A percentile compares a stretch with the other conserved stretches of the same genome.
These are phyloP conservation scores for Cistogaster globosa DNA, from an alignment of 2,888 invertebrate species.

Conservation along the genomic window DNA sequence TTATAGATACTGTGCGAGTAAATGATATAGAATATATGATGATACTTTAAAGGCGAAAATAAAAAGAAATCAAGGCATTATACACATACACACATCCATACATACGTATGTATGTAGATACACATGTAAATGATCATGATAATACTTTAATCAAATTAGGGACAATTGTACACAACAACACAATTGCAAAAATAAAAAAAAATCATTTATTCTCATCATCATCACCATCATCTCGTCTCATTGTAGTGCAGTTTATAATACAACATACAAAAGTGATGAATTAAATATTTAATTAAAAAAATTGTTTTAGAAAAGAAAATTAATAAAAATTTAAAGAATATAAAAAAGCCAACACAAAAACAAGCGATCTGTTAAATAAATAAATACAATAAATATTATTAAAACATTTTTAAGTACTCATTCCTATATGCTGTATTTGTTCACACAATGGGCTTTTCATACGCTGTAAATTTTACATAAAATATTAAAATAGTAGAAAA, in stretches of 20 bases:
- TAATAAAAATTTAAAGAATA: not conserved
- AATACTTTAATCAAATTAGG: slow-evolving; percentile 62
- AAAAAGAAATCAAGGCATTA: slow-evolving; percentile 63
- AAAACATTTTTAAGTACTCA: not conserved
- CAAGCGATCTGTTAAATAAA: slow-evolving; percentile 52
- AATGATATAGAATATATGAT: slow-evolving; percentile 28
- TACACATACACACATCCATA: too few relatives aligned
- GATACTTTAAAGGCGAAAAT: slow-evolving; percentile 40
- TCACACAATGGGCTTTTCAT: slow-evolving; percentile 13
- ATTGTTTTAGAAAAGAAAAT: not conserved
- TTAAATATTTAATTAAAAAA: slow-evolving; percentile 36
- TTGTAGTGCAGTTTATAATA: slow-evolving; percentile 12
- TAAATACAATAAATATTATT: slow-evolving; percentile 56
- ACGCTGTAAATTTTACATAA: slow-evolving; percentile 27
- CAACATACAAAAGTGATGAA: slow-evolving; percentile 60
- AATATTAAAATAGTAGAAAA: slow-evolving; percentile 38
- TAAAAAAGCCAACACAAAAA: slow-evolving; percentile 11
- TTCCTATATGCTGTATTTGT: not conserved
- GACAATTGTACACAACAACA: slow-evolving; percentile 53
- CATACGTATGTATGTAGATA: too few relatives aligned
- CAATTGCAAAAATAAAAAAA: slow-evolving; percentile 25
- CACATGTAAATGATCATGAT: slow-evolving; percentile 32
- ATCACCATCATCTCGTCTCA: slow-evolving; percentile 10
- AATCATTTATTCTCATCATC: not conserved
- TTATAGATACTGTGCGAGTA: slow-evolving; percentile 35